Conservation (phyloP, 2,888 invertebrate genomes). For the Lepetodrilus schrolli region DNA sequence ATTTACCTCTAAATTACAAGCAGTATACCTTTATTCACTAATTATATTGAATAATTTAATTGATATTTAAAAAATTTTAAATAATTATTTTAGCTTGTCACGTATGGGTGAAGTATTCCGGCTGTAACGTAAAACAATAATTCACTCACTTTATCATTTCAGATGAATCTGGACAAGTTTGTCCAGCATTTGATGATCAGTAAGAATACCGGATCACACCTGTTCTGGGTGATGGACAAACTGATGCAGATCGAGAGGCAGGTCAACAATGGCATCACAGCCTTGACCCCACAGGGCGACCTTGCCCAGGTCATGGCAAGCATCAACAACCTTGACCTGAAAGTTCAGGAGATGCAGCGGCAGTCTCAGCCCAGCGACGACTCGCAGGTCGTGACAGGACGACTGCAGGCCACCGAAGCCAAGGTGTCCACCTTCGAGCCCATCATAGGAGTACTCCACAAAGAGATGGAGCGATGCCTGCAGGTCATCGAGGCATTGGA, state of each 20-base stretch:
- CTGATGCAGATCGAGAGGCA: not conserved
- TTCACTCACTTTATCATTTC: too few species aligned
- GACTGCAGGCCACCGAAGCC: slow-evolving; percentile 34
- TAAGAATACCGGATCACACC: slow-evolving; percentile 39
- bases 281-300: not conserved
- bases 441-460: slow-evolving; percentile 60
- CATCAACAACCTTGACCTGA: slow-evolving; percentile 34
- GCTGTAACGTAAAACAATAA: too few species aligned
- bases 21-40: too few species aligned
- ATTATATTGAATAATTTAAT: too few species aligned
- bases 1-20: too few species aligned
- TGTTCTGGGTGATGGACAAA: slow-evolving; percentile 31
- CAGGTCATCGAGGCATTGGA: slow-evolving; percentile 54
- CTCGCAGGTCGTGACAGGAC: not conserved
- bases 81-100: too few species aligned
- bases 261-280: not conserved
- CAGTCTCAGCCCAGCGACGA: slow-evolving; percentile 24
- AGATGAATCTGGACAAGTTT: slow-evolving; percentile 40
- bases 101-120: too few species aligned
- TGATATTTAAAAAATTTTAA: too few species aligned
- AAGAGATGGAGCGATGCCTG: slow-evolving; percentile 62
- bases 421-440: slow-evolving; percentile 58
- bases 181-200: slow-evolving; percentile 33
- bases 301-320: slow-evolving; percentile 2
- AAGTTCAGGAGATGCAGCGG: slow-evolving; percentile 30